Percentiles rank a stretch among this genome's conserved stretches.
phyloP scores from a whole-genome alignment of 1,140 invertebrate genomes.

The Musca vetustissima region DNA sequence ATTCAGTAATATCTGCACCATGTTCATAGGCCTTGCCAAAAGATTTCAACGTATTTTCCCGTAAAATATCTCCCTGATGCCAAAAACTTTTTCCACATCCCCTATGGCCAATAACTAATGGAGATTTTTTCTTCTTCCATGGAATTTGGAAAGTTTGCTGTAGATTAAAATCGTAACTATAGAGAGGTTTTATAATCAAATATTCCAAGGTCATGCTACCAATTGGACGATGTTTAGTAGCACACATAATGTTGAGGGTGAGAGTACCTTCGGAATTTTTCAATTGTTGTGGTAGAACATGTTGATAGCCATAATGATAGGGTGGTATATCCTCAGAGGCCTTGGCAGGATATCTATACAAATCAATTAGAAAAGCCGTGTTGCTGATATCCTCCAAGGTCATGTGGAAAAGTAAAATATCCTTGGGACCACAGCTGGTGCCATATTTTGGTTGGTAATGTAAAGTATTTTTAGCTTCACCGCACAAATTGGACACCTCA shows the following conservation, averaged over 20 bases:
- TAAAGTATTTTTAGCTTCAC: too few species aligned
- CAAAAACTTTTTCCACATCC: constrained; percentile 71
- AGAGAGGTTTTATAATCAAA: constrained; percentile 39
- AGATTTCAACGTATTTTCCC: constrained; percentile 54
- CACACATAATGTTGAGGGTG: constrained; percentile 76
- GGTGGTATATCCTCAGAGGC: constrained; percentile 63
- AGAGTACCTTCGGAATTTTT: constrained; percentile 71
- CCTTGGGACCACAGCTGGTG: constrained; percentile 67
- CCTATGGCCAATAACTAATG: constrained; percentile 85
- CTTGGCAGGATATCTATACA: constrained; percentile 60
- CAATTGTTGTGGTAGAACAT: constrained; percentile 65
- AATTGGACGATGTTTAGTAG: constrained; percentile 78
- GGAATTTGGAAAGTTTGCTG: constrained; percentile 75
- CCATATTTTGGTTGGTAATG: constrained; percentile 88
- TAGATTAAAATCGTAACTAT: constrained; percentile 66
- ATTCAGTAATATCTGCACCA: constrained; percentile 42
- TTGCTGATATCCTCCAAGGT: constrained; percentile 70
- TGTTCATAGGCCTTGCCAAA: constrained; percentile 28
- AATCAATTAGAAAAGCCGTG: constrained; percentile 67
- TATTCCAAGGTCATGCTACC: constrained; percentile 66
- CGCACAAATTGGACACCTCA: constrained; percentile 58
- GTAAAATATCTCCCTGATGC: constrained; percentile 60
- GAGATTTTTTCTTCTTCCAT: constrained; percentile 74
- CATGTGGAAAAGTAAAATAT: constrained; percentile 77
- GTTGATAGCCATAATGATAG: constrained; percentile 81